phyloP scores from a whole-genome alignment of 2,113 vertebrate species.

The Callaeas wilsoni region DNA sequence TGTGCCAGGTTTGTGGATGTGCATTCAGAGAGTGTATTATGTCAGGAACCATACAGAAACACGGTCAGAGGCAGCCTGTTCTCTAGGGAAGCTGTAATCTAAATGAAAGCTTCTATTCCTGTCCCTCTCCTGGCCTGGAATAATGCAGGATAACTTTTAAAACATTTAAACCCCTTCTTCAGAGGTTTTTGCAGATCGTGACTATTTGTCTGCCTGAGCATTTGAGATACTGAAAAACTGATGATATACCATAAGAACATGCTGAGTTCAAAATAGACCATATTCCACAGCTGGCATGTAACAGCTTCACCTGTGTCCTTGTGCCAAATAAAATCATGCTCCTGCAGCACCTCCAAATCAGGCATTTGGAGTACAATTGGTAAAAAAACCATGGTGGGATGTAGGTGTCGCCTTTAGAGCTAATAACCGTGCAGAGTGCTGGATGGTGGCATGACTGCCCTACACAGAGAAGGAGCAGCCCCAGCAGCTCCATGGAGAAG shows the following conservation, averaged over 20 bases:
- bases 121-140: background rate
- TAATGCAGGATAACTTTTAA: background rate
- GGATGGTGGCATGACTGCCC: background rate
- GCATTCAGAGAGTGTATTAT: background rate
- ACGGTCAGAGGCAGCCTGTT: background rate
- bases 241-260: background rate
- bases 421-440: accelerated
- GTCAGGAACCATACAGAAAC: background rate
- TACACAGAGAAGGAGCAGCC: background rate
- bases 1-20: background rate
- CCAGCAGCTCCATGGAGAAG: background rate
- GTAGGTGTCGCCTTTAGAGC: background rate
- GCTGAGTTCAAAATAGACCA: background rate
- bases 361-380: background rate
- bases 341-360: background rate
- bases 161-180: background rate
- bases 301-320: background rate
- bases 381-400: background rate
- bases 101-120: constrained; percentile 11
- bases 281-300: background rate
- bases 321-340: background rate
- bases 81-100: background rate
- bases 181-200: background rate
- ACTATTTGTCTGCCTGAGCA: background rate
- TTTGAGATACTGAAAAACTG: background rate